Evolutionary conservation across 2,113 vertebrate genomes (phyloP), one percentile per base, ranked within the genome.

Genomic region (Sarotherodon lohbergeri): DNA sequence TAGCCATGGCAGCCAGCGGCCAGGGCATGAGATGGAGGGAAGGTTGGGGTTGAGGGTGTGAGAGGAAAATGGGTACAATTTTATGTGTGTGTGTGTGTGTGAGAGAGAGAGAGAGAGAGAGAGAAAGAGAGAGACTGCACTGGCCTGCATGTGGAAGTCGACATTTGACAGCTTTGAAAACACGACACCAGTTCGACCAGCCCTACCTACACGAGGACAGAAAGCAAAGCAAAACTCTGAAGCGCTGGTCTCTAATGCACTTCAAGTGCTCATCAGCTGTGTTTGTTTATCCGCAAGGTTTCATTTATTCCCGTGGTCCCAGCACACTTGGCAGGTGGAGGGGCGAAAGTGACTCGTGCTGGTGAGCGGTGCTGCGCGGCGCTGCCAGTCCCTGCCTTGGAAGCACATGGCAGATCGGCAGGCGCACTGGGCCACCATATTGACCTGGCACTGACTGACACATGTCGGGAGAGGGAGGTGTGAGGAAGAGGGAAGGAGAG

Each of bases 381-480:
- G 3, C 84, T 91, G 89, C 88, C 88, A 85, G 85, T 86, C 88
- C 57, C 90, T 50, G 92, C 89, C 92, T 92, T 88, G 83, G 90
- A 93, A 94, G 94, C 94, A 95, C 94, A 94, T 94, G 93, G 94
- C 80, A 56, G 83, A 91, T 66, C 90, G 7, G 93, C 93, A 89
- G 93, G 93, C 88, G 90, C 86, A 4, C 88, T 83, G 86, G 91
- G 92, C 90, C 86, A 68, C 93, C 95, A 93, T 93, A 95, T 93
- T 95, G 94, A 95, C 92, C 92, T 89, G 92, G 91, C 93, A 82
- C 92, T 93, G 94, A 95, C 94, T 93, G 95, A 94, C 94, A 95
- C 93, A 89, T 95, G 94, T 94, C 90, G 78, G 63, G 82, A 83
- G 66, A 86, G 81, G 86, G 88, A 90, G 85, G 93, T 90, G 94